Evolutionary conservation across 1,140 invertebrate genomes (phyloP), one percentile per base, ranked within the genome.

Genomic region (Epicauta chinensis): DNA sequence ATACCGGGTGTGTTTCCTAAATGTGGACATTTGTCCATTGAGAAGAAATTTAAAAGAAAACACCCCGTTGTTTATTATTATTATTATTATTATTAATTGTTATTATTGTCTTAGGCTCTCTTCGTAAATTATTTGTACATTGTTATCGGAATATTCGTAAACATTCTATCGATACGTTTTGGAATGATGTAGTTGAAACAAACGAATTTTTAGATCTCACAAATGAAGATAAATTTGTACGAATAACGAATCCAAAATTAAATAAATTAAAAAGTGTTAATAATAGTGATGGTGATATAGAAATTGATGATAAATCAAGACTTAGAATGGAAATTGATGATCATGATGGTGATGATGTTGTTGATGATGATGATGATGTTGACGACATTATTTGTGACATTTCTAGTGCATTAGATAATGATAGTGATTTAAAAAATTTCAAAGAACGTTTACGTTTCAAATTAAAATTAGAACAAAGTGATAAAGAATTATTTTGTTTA

Each of bases 91-190:
- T 43, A 11, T 43, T 29, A 12, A 12, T 23, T 17, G 10, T 23
- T 47, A 12, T 9, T 30, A 46, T 46, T 11, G 13, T 23, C 3
- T 54, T 73, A 75, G 86, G 78, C 55, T 86, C 84, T 58, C 77
- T 83, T 34, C 72, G 87, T 10, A 80, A 84, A 47, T 74, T 89
- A 35, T 87, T 89, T 57, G 79, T 82, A 53, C 79, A 87, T 52
- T 80, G 81, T 11, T 89, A 89, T 59, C 78, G 75, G 31, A 78
- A 81, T 43, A 80, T 87, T 0, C 76, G 86, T 16, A 81, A 82
- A 40, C 80, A 86, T 46, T 85, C 84, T 14, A 81, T 87, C 37
- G 79, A 83, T 49, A 80, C 81, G 29, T 90, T 89, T 65, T 90
- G 88, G 88, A 73, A 76, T 41, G 86, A 82, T 64, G 79, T 75